Evolutionary conservation across 2,113 vertebrate species (phyloP).

Genomic region (Oostethus manadensis): DNA sequence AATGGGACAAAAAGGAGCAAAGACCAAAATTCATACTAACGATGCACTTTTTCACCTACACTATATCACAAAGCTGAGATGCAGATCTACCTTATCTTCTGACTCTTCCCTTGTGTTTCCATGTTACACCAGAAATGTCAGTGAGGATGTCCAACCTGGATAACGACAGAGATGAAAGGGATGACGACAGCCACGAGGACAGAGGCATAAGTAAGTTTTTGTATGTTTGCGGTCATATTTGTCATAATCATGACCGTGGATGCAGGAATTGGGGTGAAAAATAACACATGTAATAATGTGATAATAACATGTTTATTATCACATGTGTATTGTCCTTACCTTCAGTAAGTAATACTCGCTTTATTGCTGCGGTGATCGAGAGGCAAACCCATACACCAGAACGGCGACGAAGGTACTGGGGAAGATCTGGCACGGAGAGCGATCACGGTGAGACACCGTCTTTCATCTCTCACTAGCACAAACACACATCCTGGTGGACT

Average conservation of each 20-base stretch:
- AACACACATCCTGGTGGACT: no score
- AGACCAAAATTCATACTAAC: no score
- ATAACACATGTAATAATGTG: no score
- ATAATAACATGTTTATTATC: not conserved
- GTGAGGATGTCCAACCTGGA: constrained; percentile 99
- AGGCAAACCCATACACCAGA: constrained; percentile 94
- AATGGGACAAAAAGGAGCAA: no score
- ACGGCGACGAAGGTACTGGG: constrained; percentile 92
- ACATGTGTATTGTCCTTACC: constrained; percentile 10
- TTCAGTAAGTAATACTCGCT: constrained; percentile 93
- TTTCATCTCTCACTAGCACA: not conserved
- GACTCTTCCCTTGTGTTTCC: not conserved
- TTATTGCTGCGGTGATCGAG: constrained; percentile 95
- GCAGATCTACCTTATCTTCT: constrained; percentile 1
- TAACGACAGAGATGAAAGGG: constrained; percentile 91
- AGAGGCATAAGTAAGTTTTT: constrained; percentile 89
- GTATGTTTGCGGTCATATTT: not conserved
- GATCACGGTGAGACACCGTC: constrained; percentile 84
- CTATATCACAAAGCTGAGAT: no score
- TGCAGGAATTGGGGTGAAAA: not conserved
- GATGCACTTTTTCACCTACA: no score
- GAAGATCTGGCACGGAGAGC: constrained; percentile 92
- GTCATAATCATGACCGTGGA: not conserved
- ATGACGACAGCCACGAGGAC: constrained; percentile 95
- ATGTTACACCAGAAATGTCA: constrained; percentile 83